Base-by-base conservation (phyloP, 2,113 vertebrate species). In the Ceuthmochares aereus region DNA sequence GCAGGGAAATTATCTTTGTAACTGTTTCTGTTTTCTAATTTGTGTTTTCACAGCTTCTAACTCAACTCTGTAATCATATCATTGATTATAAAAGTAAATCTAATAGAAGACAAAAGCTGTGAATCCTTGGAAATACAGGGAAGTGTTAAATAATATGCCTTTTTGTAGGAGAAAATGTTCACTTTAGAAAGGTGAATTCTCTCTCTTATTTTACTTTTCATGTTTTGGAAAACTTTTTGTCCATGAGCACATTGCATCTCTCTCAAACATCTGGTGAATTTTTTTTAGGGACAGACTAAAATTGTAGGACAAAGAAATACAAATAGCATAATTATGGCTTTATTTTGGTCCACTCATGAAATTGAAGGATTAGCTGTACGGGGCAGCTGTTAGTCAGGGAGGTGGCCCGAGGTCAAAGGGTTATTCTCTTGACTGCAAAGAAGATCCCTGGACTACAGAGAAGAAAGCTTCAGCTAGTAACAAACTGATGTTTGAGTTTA, bases 291-390 rank as follows among this genome's bases (percentile, higher is more conserved):
- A 88, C 13, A 56, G 27, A 64, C 86, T 92, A 93, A 94, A 97
- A 96, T 89, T 94, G 92, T 68, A 90, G 76, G 89, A 96, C 6
- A 12, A 75, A 84, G 79, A 94, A 92, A 90, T 93, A 70, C 58
- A 88, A 93, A 89, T 89, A 93, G 86, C 60, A 92, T 96, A 96
- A 97, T 96, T 96, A 96, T 60, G 72, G 92, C 30, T 94, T 96
- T 89, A 88, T 91, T 92, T 96, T 55, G 30, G 79, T 92, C 80
- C 2, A 3, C 36, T 94, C 86, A 47, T 84, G 83, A 96, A 97
- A 96, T 93, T 94, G 95, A 96, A 94, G 96, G 96, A 97, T 94
- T 96, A 95, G 74, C 45, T 91, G 45, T 59, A 85, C 0, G 0
- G 73, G 29, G n/a, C 85, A 95, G 88, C 79, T 96, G 85, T 85